Percentiles rank a stretch among this genome's conserved stretches.
Evolutionary conservation across 2,797 vertebrate genomes (phyloP).

Genomic region (Otus scops): DNA sequence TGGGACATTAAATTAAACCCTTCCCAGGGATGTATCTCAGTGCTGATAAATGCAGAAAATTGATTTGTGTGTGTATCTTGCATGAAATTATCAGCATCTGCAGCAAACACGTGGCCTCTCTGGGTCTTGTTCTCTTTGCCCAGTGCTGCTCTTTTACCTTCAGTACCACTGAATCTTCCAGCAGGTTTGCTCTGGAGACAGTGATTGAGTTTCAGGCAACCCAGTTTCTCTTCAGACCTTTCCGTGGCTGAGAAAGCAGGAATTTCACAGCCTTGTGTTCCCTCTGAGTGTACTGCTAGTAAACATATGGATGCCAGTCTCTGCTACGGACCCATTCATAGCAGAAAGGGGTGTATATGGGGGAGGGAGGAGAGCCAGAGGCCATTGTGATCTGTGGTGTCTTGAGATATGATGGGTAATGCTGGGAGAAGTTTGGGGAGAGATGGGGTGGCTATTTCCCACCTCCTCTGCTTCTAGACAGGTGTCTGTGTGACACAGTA

Average conservation of each 20-base stretch:
- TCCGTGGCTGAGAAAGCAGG: background rate
- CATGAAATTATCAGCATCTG: background rate
- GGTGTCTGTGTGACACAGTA: background rate
- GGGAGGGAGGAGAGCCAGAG: background rate
- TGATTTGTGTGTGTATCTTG: background rate
- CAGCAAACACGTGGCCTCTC: background rate
- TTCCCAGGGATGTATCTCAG: background rate
- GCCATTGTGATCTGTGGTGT: background rate
- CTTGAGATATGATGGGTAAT: background rate
- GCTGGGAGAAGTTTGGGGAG: background rate
- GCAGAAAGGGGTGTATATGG: background rate
- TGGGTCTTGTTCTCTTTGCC: background rate
- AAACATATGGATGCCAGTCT: rapidly evolving
- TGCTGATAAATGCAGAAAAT: background rate
- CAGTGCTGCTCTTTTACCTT: background rate
- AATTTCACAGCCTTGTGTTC: background rate
- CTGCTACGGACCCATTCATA: background rate
- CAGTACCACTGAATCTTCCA: background rate
- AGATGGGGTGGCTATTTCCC: rapidly evolving
- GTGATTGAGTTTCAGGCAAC: background rate
- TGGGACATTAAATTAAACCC: background rate
- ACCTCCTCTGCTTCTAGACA: background rate
- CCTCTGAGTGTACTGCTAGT: background rate
- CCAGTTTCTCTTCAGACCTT: background rate
- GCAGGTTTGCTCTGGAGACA: background rate